Evolutionary conservation across 1,140 invertebrate genomes (phyloP).

Genomic region (Calephelis virginiensis): DNA sequence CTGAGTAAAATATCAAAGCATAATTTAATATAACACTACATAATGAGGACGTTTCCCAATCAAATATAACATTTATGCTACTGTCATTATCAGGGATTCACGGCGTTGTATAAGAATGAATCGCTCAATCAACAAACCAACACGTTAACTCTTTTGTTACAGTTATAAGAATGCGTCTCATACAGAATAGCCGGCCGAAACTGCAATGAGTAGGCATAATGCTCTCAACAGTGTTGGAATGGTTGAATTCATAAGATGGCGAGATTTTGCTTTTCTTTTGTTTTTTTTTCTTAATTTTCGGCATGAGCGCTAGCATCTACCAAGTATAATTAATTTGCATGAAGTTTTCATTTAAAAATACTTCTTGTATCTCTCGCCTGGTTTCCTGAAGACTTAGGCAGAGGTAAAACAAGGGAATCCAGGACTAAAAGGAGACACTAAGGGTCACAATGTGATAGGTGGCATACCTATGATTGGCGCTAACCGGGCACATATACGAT

Average conservation of each 20-base stretch:
- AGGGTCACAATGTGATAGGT: too few relatives aligned
- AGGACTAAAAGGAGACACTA: too few relatives aligned
- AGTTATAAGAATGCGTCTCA: constrained; percentile 42
- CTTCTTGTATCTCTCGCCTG: too few relatives aligned
- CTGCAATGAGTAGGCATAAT: constrained; percentile 55
- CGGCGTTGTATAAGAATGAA: constrained; percentile 47
- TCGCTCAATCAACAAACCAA: constrained; percentile 58
- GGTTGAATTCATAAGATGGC: constrained; percentile 30
- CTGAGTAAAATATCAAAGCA: background rate
- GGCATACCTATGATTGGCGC: too few relatives aligned
- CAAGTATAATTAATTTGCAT: too few relatives aligned
- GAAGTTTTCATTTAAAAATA: too few relatives aligned
- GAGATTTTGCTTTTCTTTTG: constrained; percentile 15
- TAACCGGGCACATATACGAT: too few relatives aligned
- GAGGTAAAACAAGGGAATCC: too few relatives aligned
- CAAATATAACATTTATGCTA: constrained; percentile 23
- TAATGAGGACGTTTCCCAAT: constrained; percentile 3
- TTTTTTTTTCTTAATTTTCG: too few relatives aligned
- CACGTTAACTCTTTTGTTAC: constrained; percentile 51
- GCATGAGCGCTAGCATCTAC: too few relatives aligned
- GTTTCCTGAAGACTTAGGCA: too few relatives aligned
- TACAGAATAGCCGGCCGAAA: constrained; percentile 47
- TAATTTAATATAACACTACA: constrained; percentile 4
- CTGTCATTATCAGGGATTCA: constrained; percentile 38
- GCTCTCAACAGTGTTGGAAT: constrained; percentile 31